Evolutionary conservation across 2,113 vertebrate species (phyloP).

Genomic region (Gallinago paraguaiae): DNA sequence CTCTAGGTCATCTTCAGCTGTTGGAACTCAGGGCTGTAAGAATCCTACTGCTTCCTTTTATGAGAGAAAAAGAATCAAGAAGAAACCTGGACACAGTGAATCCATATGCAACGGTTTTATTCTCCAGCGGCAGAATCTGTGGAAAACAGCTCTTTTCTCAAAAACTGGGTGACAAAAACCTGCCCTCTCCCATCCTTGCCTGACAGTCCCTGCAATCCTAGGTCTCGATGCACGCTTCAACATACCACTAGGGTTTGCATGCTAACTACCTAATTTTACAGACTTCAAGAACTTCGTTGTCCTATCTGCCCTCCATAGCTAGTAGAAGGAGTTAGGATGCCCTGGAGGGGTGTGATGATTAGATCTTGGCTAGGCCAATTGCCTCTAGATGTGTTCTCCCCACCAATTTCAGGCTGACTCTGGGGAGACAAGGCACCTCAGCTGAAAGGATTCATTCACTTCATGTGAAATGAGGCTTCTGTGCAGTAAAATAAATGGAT

Average conservation of each 20-base stretch:
- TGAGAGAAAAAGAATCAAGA: not conserved
- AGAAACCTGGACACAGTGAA: not conserved
- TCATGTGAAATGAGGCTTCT: not conserved
- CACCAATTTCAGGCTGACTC: not conserved
- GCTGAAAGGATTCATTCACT: not conserved
- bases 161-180: rapidly evolving
- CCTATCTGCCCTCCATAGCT: not conserved
- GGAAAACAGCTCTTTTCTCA: not conserved
- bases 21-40: not conserved
- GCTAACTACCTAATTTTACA: not conserved
- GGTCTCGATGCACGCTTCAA: not conserved
- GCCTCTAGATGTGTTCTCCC: not conserved
- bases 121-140: not conserved
- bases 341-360: not conserved
- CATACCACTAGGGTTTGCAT: not conserved
- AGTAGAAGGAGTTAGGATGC: not conserved
- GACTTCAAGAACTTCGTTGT: not conserved
- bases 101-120: not conserved
- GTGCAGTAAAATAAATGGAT: not conserved
- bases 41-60: not conserved
- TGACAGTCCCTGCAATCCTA: not conserved
- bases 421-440: not conserved
- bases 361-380: not conserved
- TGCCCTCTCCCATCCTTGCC: not conserved
- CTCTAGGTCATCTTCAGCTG: not conserved